Evolutionary conservation across 2,888 invertebrate species (phyloP).

Genomic region (Limnephilus rhombicus): DNA sequence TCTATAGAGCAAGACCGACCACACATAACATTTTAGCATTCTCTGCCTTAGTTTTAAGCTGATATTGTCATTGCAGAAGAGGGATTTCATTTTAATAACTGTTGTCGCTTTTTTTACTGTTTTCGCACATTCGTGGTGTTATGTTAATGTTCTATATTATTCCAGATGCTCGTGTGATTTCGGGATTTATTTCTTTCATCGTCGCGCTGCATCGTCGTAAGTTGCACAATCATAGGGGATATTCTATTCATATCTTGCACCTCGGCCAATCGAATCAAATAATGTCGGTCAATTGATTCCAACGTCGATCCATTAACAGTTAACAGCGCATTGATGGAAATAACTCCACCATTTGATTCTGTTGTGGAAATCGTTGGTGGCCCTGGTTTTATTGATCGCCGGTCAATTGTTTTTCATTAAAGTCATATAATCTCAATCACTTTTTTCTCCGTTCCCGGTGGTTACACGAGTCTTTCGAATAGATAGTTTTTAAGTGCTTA

Average conservation of each 20-base stretch:
- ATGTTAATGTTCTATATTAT: too few relatives aligned
- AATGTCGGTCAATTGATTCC: conserved; percentile 36
- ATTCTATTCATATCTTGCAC: conserved; percentile 36
- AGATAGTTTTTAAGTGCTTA: not conserved
- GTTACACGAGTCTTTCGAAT: not conserved
- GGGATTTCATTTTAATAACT: too few relatives aligned
- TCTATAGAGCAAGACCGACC: too few relatives aligned
- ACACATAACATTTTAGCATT: too few relatives aligned
- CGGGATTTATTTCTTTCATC: too few relatives aligned
- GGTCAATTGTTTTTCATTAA: conserved; percentile 46
- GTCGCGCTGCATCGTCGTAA: not conserved
- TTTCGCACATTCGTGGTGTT: too few relatives aligned
- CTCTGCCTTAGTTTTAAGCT: too few relatives aligned
- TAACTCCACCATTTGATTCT: conserved; percentile 23
- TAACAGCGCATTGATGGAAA: conserved; percentile 40
- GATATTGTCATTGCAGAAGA: too few relatives aligned
- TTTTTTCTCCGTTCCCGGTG: conserved; percentile 2
- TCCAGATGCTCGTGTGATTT: too few relatives aligned
- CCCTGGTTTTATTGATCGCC: conserved; percentile 35
- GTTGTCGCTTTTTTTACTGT: too few relatives aligned
- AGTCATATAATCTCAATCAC: conserved; percentile 43
- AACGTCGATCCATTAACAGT: conserved; percentile 46
- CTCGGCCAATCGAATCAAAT: conserved; percentile 38
- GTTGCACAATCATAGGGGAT: not conserved
- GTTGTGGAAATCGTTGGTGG: conserved; percentile 38